Conservation (phyloP, 2,888 invertebrate genomes). For the Agrochola lychnidis region DNA sequence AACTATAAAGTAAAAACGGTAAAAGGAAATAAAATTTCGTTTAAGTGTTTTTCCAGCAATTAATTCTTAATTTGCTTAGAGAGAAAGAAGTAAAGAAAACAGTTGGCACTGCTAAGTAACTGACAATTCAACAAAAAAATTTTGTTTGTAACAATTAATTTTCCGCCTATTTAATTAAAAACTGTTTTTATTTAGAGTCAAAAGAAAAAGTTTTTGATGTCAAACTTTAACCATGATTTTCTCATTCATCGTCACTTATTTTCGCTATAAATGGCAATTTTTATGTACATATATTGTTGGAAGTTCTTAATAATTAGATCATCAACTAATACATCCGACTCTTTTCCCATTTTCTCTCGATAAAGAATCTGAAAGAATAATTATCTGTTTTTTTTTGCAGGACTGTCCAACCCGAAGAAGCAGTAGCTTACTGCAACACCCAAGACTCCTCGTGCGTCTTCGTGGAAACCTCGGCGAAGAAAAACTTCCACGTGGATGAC, state of each 20-base stretch:
- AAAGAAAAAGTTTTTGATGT: neutral
- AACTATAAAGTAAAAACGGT: neutral
- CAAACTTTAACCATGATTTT: neutral
- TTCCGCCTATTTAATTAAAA: slow-evolving; percentile 16
- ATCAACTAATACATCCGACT: neutral
- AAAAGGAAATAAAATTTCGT: slow-evolving; percentile 13
- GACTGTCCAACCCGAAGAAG: slow-evolving; percentile 94
- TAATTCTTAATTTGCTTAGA: slow-evolving; percentile 37
- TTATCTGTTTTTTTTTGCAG: slow-evolving; percentile 80
- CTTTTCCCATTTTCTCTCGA: neutral
- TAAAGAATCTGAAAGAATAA: neutral
- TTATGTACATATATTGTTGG: neutral
- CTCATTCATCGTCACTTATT: neutral
- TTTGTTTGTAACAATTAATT: slow-evolving; percentile 14
- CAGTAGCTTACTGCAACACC: slow-evolving; percentile 93
- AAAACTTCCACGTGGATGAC: slow-evolving; percentile 95
- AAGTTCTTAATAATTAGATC: neutral
- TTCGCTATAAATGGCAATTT: neutral
- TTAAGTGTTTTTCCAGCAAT: slow-evolving; percentile 17
- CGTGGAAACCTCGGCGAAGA: slow-evolving; percentile 96
- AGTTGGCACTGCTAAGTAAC: slow-evolving; percentile 21
- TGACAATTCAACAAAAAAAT: slow-evolving; percentile 25
- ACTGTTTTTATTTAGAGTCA: slow-evolving; percentile 5
- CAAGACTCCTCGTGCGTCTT: slow-evolving; percentile 95
- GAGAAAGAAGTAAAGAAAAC: slow-evolving; percentile 19